Evolutionary conservation across 2,113 vertebrate species (phyloP), one percentile per base, ranked within the genome.

Genomic region (Myotis yumanensis): DNA sequence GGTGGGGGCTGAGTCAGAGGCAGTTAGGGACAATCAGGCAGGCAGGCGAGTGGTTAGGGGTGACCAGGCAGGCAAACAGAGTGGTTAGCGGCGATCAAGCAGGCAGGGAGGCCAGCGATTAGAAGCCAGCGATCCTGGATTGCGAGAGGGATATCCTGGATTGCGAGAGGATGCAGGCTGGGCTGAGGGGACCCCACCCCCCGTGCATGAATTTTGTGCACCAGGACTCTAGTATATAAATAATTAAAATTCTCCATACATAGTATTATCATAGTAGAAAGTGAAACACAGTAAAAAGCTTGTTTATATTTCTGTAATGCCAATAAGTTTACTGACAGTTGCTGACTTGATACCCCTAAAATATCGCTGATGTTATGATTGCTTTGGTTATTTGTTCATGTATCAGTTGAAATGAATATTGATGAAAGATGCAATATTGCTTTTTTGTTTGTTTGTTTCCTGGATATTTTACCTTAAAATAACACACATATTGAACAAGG

Each of bases 321-420:
- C 52, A 84, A 51, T 89, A 54, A 89, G 23, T 69, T 84, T 95
- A 54, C 62, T 92, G 43, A 40, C 8, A 93, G 35, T 73, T 81
- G 2, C 79, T 92, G 32, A 66, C 5, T 79, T 66, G 40, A 1
- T 89, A 80, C 79, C 2, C 69, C 40, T 86, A 68, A 96, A 76
- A 69, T 17, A 77, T 54, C 54, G 83, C 14, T 52, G 32, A 48
- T 7, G 25, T 87, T 83, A 73, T 16, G 51, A 5, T 92, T 69
- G 30, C 51, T 94, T 90, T 87, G 18, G 54, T 62, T 81, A 75
- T 92, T 93, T 86, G 52, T 82, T 93, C 32, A 82, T 59, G 2
- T 82, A 10, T 71, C n/a, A 90, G 7, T 79, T 91, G 48, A 88
- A 94, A 71, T 89, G 64, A 73, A 77, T 77, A 32, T 32, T 46